These are phyloP conservation scores for Hoplostethus mediterraneus DNA, from an alignment of 2,797 vertebrate species.

Conservation along the genomic window DNA sequence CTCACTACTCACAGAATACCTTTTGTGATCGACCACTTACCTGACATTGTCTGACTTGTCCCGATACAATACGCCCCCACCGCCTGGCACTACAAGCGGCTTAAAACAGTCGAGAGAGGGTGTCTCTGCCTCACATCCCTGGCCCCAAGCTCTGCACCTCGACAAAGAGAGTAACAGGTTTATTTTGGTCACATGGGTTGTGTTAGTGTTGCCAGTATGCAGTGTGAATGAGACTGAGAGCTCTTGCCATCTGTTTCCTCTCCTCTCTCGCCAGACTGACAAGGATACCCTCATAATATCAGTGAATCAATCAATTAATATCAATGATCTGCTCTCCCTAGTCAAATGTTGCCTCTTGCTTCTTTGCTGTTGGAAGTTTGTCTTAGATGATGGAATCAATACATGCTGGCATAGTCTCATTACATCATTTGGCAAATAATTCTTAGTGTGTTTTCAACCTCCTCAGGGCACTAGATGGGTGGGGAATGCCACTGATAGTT, in stretches of 20 bases:
- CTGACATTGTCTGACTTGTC: not conserved
- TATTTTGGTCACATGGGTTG: slow-evolving; percentile 46
- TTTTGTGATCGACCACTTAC: not conserved
- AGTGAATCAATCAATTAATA: slow-evolving; percentile 34
- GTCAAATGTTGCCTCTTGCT: slow-evolving; percentile 19
- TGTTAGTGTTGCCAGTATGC: slow-evolving; percentile 35
- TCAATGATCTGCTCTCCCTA: slow-evolving; percentile 9
- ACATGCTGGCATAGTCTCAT: not conserved
- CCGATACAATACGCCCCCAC: not conserved
- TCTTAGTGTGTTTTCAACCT: not conserved
- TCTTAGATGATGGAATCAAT: slow-evolving; percentile 20
- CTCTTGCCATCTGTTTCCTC: slow-evolving; percentile 74
- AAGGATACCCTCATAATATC: slow-evolving; percentile 62
- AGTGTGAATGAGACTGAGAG: slow-evolving; percentile 52
- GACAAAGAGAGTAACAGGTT: slow-evolving; percentile 39
- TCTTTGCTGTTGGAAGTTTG: slow-evolving; percentile 1
- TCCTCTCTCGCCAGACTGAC: slow-evolving; percentile 49
- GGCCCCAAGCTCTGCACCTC: not conserved
- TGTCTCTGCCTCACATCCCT: not conserved
- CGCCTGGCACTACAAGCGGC: not conserved
- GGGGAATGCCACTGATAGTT: not conserved
- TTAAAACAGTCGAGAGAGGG: not conserved
- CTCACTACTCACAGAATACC: too few species aligned
- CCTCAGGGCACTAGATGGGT: not conserved
- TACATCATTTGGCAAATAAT: slow-evolving; percentile 6